phyloP scores from a whole-genome alignment of 2,113 vertebrate species.

The Agapornis roseicollis region DNA sequence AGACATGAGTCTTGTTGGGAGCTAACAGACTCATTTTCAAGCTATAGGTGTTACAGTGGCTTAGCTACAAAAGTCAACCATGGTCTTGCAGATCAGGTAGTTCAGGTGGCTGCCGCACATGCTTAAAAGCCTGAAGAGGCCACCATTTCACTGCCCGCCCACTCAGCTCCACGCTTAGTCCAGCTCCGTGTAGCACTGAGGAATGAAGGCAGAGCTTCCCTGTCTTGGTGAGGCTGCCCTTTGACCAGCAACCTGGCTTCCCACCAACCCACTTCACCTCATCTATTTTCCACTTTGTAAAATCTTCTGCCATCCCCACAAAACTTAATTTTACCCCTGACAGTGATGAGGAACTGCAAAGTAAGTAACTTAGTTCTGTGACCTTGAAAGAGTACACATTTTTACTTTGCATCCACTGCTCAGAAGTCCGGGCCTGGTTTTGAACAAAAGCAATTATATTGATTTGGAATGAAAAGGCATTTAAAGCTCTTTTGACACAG shows the following conservation, averaged over 20 bases:
- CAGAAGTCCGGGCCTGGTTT: conserved; percentile 11
- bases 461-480: conserved; percentile 52
- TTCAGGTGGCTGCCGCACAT: not conserved
- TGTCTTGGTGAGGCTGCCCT: not conserved
- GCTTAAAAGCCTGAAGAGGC: not conserved
- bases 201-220: not conserved
- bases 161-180: not conserved
- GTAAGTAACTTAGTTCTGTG: not conserved
- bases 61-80: not conserved
- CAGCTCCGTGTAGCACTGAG: not conserved
- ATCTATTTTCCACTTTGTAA: not conserved
- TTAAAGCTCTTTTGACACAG: conserved; percentile 58
- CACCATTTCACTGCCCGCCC: not conserved
- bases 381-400: not conserved
- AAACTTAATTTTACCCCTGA: not conserved
- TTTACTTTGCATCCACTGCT: not conserved
- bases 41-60: not conserved
- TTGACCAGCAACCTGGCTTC: not conserved
- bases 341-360: not conserved
- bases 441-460: conserved; percentile 57
- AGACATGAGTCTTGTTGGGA: not conserved
- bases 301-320: not conserved
- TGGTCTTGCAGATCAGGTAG: not conserved
- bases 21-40: not conserved
- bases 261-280: not conserved